phyloP scores from a whole-genome alignment of 2,113 vertebrate genomes.

The Telmatochromis brichardi region DNA sequence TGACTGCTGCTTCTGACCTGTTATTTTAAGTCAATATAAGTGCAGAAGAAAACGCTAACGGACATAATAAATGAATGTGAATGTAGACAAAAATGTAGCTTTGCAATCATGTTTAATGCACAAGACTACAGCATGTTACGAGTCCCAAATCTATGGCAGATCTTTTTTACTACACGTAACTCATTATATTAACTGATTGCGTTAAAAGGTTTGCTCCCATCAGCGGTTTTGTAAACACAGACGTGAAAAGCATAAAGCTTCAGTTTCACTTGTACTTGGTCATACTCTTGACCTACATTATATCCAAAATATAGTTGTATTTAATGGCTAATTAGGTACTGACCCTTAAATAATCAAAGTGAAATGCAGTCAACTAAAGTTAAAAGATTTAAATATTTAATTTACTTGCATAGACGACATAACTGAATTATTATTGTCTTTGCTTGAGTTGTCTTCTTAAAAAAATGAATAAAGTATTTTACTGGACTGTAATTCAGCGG shows the following conservation, averaged over 20 bases:
- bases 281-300: not conserved
- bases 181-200: not conserved
- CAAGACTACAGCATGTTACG: not conserved
- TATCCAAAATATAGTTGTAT: not conserved
- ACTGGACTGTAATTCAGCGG: not conserved
- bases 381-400: not conserved
- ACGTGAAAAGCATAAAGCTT: not conserved
- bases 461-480: not conserved
- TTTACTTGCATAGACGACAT: not conserved
- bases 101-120: not conserved
- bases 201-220: not conserved
- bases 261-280: not conserved
- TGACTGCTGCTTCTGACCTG: not conserved
- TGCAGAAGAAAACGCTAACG: not conserved
- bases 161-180: not conserved
- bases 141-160: not conserved
- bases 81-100: not conserved
- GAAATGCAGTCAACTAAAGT: not conserved
- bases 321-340: not conserved
- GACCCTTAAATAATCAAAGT: not conserved
- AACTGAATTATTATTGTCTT: fast-evolving
- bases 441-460: not conserved
- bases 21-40: not conserved
- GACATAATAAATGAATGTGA: not conserved
- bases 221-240: not conserved